phyloP scores from a whole-genome alignment of 2,797 vertebrate species.

The Cryptoprocta ferox region DNA sequence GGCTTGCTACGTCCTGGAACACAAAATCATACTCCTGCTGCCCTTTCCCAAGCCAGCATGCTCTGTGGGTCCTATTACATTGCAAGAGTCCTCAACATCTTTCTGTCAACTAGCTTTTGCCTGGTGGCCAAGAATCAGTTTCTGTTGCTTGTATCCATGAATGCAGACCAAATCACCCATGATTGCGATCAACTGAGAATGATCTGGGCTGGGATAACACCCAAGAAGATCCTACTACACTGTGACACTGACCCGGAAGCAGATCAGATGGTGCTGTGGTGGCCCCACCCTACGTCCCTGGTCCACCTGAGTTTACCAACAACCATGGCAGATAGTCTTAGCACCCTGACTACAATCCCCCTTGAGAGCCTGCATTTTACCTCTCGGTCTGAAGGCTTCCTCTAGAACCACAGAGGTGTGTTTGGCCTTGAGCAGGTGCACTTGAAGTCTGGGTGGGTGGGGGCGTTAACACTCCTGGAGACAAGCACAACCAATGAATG shows the following conservation, averaged over 20 bases:
- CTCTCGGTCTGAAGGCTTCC: not conserved
- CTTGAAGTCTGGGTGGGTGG: not conserved
- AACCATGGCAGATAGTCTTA: not conserved
- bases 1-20: not conserved
- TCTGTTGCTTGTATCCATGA: not conserved
- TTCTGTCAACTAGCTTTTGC: not conserved
- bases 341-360: too few relatives aligned
- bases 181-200: not conserved
- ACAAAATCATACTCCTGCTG: not conserved
- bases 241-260: not conserved
- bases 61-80: not conserved
- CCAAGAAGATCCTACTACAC: not conserved
- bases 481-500: not conserved
- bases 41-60: not conserved
- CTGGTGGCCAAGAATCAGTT: not conserved
- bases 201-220: not conserved
- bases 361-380: not conserved
- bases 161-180: not conserved
- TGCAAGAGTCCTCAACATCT: not conserved
- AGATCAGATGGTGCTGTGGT: not conserved
- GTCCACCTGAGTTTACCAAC: not conserved
- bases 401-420: not conserved
- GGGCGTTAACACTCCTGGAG: accelerated
- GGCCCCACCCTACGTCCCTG: not conserved
- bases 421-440: not conserved